These are phyloP conservation scores for Spinibarbus caldwelli DNA, from an alignment of 2,797 vertebrate genomes.

Conservation along the genomic window DNA sequence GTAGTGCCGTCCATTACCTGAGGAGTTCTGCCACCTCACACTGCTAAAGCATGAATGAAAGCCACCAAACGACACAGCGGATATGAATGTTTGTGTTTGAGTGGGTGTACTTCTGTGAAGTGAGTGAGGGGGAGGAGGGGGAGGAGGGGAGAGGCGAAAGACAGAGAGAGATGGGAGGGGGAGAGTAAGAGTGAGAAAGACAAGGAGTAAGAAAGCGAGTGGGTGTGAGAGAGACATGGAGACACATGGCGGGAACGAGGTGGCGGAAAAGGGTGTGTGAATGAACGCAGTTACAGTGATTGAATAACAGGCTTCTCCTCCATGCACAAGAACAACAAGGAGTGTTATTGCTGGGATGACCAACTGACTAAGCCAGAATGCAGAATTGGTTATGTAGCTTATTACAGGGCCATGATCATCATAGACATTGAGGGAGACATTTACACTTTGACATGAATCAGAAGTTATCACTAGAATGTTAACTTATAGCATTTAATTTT, in stretches of 20 bases:
- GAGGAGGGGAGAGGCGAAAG: conserved; percentile 5
- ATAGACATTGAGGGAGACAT: neutral
- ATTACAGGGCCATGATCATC: neutral
- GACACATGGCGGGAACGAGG: conserved; percentile 57
- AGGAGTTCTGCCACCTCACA: conserved; percentile 59
- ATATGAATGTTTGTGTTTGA: conserved; percentile 66
- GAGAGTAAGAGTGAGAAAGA: conserved; percentile 17
- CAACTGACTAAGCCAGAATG: neutral
- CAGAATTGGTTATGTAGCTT: neutral
- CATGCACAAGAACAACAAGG: neutral
- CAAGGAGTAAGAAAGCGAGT: conserved; percentile 21
- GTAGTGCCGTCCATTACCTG: conserved; percentile 43
- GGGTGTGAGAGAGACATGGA: conserved; percentile 17
- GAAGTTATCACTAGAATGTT: neutral
- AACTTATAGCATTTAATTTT: neutral
- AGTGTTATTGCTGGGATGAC: conserved; percentile 1
- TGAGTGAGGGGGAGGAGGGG: conserved; percentile 52
- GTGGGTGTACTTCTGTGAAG: conserved; percentile 69
- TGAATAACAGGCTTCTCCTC: conserved; percentile 32
- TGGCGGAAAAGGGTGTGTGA: conserved; percentile 37
- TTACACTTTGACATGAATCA: neutral
- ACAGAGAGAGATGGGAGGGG: conserved; percentile 30
- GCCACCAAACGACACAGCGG: conserved; percentile 75
- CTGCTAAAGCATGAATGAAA: conserved; percentile 74
- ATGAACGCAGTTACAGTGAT: conserved; percentile 21